Base-by-base conservation (phyloP, 2,797 vertebrate species). In the Intellagama lesueurii region DNA sequence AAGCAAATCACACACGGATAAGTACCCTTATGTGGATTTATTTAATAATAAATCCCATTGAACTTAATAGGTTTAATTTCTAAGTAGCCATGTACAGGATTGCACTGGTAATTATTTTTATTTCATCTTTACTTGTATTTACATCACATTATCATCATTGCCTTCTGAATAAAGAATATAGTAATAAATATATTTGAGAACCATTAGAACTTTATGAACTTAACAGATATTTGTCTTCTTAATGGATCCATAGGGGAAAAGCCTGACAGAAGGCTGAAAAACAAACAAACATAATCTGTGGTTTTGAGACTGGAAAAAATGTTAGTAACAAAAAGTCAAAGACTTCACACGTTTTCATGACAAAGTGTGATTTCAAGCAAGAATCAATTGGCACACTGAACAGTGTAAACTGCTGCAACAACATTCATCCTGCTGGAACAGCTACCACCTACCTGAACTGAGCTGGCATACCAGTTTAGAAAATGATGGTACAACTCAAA, bases 321-420 rank as follows among this genome's bases (percentile, higher is more conserved):
- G 4, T n/a, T 26, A 73, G 60, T 66, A 84, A 64, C 9, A 81
- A 60, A 52, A 79, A 56, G 4, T 12, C 26, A 64, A 73, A 73
- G 26, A 47, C 8, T 64, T 40, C 16, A 28, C 77, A 49, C 73
- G 68, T n/a, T 24, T 60, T 73, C 73, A 19, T 85, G 76, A 80
- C n/a, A 68, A 79, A 80, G 81, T 81, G 24, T 72, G 81, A 73
- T 26, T 84, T 56, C 44, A 84, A 78, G 56, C 49, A 81, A 73
- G 85, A 40, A 80, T 75, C 49, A 56, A 19, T 52, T 87, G 56
- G 52, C 68, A 66, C 81, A 83, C 49, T 64, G 73, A 80, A 64
- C 35, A 35, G 35, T 64, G 4, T 56, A 87, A 79, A 80, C 30
- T 72, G 68, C 14, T 64, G 24, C 30, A 75, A 64, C 7, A 70